phyloP scores from a whole-genome alignment of 2,888 invertebrate genomes.

The Hetaerina titia region DNA sequence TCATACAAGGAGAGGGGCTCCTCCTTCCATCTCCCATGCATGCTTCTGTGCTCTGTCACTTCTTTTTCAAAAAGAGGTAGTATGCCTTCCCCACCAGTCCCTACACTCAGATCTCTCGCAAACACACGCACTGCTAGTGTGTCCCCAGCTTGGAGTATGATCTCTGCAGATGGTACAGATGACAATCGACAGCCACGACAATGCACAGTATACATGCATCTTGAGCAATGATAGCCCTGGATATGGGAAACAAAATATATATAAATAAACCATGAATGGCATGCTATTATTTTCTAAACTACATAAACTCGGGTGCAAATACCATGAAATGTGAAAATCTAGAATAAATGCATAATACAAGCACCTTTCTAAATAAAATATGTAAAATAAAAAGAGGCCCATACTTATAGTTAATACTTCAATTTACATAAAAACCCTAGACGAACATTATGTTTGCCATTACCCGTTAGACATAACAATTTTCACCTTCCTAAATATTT shows the following conservation, averaged over 20 bases:
- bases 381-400: no score
- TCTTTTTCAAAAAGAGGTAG: slow-evolving; percentile 50
- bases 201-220: slow-evolving; percentile 80
- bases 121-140: slow-evolving; percentile 79
- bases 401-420: no score
- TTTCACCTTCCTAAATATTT: no score
- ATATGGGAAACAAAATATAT: slow-evolving; percentile 66
- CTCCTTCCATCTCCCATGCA: slow-evolving; percentile 78
- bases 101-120: slow-evolving; percentile 75
- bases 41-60: slow-evolving; percentile 77
- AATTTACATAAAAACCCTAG: no score
- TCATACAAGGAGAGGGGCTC: slow-evolving; percentile 81
- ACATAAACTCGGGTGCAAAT: neutral
- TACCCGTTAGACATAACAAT: no score
- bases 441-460: no score
- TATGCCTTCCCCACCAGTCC: slow-evolving; percentile 68
- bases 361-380: no score
- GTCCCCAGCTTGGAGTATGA: slow-evolving; percentile 76
- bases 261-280: neutral
- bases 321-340: no score
- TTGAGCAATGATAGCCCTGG: slow-evolving; percentile 81
- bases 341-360: no score
- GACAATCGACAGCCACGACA: slow-evolving; percentile 81
- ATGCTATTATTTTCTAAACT: neutral
- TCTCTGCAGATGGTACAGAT: slow-evolving; percentile 74